Conservation (phyloP, 2,888 invertebrate species). For the Oxycera nigricornis region DNA sequence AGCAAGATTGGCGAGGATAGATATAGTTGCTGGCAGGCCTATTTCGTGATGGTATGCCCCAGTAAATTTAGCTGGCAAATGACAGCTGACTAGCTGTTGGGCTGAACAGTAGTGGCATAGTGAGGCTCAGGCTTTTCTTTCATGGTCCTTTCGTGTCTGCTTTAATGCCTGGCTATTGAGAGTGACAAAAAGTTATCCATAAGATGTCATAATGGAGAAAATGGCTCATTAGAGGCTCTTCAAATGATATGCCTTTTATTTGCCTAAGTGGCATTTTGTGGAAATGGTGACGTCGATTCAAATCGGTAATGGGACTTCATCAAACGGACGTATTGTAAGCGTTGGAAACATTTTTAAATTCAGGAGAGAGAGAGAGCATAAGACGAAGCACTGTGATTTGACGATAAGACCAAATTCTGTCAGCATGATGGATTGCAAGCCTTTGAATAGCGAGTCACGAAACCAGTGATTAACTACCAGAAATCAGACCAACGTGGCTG, state of each 20-base stretch:
- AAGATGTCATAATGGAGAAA: conserved; percentile 37
- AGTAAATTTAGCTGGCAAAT: background rate
- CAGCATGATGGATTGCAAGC: too few species aligned
- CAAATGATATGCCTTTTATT: conserved; percentile 36
- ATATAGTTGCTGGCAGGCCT: background rate
- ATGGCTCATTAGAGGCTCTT: conserved; percentile 37
- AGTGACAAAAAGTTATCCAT: conserved; percentile 30
- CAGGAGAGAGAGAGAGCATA: background rate
- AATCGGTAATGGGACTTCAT: conserved; percentile 1
- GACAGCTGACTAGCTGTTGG: background rate
- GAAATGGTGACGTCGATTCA: conserved; percentile 16
- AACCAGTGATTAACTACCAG: too few species aligned
- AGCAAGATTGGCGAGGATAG: background rate
- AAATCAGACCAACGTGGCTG: too few species aligned
- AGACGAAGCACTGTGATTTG: too few species aligned
- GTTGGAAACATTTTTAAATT: background rate
- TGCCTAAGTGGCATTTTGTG: conserved; percentile 34
- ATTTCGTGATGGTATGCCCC: background rate
- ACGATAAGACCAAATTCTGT: too few species aligned
- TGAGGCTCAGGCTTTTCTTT: background rate
- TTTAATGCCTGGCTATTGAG: conserved; percentile 34
- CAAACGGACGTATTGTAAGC: too few species aligned
- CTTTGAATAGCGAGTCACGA: too few species aligned
- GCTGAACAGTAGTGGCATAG: conserved; percentile 7
- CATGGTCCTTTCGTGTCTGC: conserved; percentile 5